Base-by-base conservation (phyloP, 2,113 vertebrate genomes). In the Hyperoodon ampullatus region DNA sequence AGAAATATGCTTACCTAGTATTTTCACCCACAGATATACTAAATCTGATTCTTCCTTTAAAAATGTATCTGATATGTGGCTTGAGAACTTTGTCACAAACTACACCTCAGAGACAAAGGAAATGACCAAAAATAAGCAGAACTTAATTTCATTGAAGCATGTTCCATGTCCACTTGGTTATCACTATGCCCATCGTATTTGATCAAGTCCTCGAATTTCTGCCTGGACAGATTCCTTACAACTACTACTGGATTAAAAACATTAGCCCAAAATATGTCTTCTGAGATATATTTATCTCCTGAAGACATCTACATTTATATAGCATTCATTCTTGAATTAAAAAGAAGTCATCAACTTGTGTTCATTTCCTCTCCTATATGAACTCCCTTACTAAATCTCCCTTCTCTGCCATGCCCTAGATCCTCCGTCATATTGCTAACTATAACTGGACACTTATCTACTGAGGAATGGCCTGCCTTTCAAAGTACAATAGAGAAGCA, bases 301-400 rank as follows among this genome's bases (percentile, higher is more conserved):
- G 33, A 26, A 35, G 13, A 66, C 13, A 78, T 3, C 16, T 35
- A 42, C 16, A 72, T 42, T 8, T 84, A 91, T 61, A 42, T 77
- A 70, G 23, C 58, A 87, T 66, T 35, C 9, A 65, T 39, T 85
- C 19, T 53, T 21, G 21, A 92, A 18, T 60, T 95, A 58, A 58
- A 94, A 94, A 77, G 21, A 81, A 47, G 44, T 50, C 39, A 85
- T 77, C 21, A 75, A 58, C 16, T 53, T 97, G 50, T 71, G 33
- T 75, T 70, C 35, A 60, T 66, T 77, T 70, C 21, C 30, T 74
- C 42, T 78, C 39, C 88, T 77, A 89, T 4, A 58, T 13, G 8
- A 94, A 88, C 7, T 82, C 42, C 75, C 24, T 87, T 61, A 93
- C 63, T 50, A 88, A 60, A 39, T 66, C 21, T 61, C 6, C 30